Conservation (phyloP, 92 coral and sea anemone species). For the Actinostola sp. region DNA sequence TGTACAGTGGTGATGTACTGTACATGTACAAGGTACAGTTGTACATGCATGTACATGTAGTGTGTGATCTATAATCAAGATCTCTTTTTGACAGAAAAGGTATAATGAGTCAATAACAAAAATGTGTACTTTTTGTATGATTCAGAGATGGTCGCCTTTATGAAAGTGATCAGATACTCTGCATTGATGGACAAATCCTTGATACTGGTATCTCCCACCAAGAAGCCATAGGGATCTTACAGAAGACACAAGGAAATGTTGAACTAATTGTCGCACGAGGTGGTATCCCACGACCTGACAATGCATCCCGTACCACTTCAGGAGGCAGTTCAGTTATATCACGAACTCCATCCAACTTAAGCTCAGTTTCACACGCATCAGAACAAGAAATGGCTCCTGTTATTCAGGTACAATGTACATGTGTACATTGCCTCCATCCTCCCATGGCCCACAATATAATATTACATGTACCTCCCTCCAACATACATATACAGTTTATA, state of each 20-base stretch:
- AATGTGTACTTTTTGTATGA: neutral
- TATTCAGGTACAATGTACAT: neutral
- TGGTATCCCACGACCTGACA: conserved; percentile 80
- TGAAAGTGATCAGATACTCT: conserved; percentile 97
- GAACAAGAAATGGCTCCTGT: conserved; percentile 74
- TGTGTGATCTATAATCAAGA: too few species aligned
- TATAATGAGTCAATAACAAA: neutral
- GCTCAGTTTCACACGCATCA: conserved; percentile 82
- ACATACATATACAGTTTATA: too few species aligned
- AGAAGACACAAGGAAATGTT: conserved; percentile 89
- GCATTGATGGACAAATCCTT: conserved; percentile 86
- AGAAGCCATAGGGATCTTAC: conserved; percentile 94
- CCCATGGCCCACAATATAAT: too few species aligned
- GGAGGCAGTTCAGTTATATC: conserved; percentile 89
- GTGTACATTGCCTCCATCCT: too few species aligned
- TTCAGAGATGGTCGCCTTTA: conserved; percentile 89
- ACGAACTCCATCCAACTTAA: conserved; percentile 88
- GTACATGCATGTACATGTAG: too few species aligned
- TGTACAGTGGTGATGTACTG: too few species aligned
- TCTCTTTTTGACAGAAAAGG: too few species aligned
- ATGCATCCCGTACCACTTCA: conserved; percentile 87
- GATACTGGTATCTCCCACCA: conserved; percentile 96
- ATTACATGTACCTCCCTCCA: too few species aligned
- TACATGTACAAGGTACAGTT: too few species aligned
- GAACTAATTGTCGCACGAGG: conserved; percentile 96